Base-by-base conservation (phyloP, 2,888 invertebrate species). In the Leptinotarsa rubiginosa region DNA sequence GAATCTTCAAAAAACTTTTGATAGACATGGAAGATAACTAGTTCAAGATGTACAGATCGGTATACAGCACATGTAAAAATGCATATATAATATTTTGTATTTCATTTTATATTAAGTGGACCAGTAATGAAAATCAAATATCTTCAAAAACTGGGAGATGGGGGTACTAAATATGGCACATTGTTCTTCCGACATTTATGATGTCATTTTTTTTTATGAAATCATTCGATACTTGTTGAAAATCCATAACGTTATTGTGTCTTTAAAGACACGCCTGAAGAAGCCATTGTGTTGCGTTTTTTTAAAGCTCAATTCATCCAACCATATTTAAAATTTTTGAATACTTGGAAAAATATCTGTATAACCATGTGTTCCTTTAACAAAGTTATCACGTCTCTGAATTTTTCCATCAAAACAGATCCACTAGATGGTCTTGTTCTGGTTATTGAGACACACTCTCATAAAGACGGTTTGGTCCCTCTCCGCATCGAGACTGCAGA, bases 401-500 rank as follows among this genome's bases (percentile, higher is more conserved):
- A 49, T 67, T 59, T 67, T 47, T 65, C 49, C 25, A 66, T 59
- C 31, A 18, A n/a, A 5, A 67, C 67, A 12, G 31, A 7, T 65
- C 41, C 22, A 83, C 83, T 65, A 15, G 16, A 41, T 47, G 41
- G n/a, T 65, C n/a, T 13, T 65, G 65, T 15, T 13, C 25, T 65
- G 18, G 65, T 41, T 18, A 65, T 65, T n/a, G 13, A 64, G 13
- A 3, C 7, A 20, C 4, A 12, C 16, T n/a, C 41, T 41, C 18
- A 12, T 7, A 41, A 12, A 72, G 62, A 77, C 74, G 85, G 7
- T 69, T 25, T n/a, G 84, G 84, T 7, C 84, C 85, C 78, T 80
- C 79, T 84, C 83, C 85, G 85, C 84, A 85, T 79, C 69, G 67
- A 4, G 82, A 80, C 54, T 82, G 71, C 1, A 81, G 10, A 7